These are phyloP conservation scores for Acrobasis repandana DNA, from an alignment of 2,888 invertebrate genomes.

Conservation along the genomic window DNA sequence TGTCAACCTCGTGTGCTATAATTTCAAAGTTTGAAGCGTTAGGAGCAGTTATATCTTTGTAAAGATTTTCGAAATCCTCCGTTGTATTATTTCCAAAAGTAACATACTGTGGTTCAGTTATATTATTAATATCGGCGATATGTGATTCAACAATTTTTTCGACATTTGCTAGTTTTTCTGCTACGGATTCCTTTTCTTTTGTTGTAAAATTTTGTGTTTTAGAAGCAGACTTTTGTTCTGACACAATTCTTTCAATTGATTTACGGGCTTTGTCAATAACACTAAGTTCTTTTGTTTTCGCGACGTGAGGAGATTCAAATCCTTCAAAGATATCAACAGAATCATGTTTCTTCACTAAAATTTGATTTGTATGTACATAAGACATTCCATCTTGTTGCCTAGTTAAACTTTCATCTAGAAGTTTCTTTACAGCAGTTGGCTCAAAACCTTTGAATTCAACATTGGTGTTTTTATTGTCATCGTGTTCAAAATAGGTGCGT, in stretches of 20 bases:
- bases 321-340: slow-evolving; percentile 66
- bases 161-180: slow-evolving; percentile 34
- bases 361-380: slow-evolving; percentile 41
- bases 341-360: slow-evolving; percentile 46
- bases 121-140: not conserved
- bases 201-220: slow-evolving; percentile 26
- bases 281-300: slow-evolving; percentile 34
- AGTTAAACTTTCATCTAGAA: slow-evolving; percentile 60
- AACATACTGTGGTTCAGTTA: not conserved
- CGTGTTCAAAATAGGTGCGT: slow-evolving; percentile 54
- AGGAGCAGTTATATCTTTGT: slow-evolving; percentile 58
- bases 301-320: slow-evolving; percentile 45
- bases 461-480: slow-evolving; percentile 34
- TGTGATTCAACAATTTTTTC: not conserved
- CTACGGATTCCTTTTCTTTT: slow-evolving; percentile 25
- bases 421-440: slow-evolving; percentile 58
- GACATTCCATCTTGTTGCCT: slow-evolving; percentile 45
- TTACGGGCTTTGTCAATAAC: slow-evolving; percentile 34
- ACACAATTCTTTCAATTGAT: slow-evolving; percentile 45
- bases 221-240: slow-evolving; percentile 37
- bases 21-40: slow-evolving; percentile 67
- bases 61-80: slow-evolving; percentile 69
- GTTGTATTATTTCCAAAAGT: slow-evolving; percentile 50
- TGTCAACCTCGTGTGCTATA: slow-evolving; percentile 26
- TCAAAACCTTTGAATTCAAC: slow-evolving; percentile 51